Conservation (phyloP, 2,888 invertebrate species). For the Marronus borbonicus region DNA sequence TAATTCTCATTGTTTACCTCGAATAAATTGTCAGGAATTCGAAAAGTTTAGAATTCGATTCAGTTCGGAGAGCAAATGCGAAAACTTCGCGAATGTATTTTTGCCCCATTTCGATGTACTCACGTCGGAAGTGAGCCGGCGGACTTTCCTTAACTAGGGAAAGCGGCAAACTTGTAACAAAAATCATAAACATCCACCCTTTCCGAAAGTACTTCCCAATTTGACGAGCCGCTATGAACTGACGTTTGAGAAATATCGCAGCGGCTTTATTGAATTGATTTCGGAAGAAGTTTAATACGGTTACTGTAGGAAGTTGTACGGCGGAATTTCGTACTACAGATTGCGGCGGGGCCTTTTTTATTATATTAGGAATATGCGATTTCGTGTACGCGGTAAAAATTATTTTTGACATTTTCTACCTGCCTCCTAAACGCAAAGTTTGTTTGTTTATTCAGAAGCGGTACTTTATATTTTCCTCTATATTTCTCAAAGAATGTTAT, state of each 20-base stretch:
- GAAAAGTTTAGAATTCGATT: conserved; percentile 34
- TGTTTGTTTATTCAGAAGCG: too few relatives aligned
- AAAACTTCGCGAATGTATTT: conserved; percentile 24
- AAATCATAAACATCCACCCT: conserved; percentile 36
- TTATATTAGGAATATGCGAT: not conserved
- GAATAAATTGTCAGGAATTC: conserved; percentile 11
- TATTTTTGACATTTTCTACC: too few relatives aligned
- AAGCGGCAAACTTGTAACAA: not conserved
- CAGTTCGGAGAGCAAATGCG: conserved; percentile 16
- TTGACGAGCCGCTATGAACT: conserved; percentile 22
- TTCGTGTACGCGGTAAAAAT: too few relatives aligned
- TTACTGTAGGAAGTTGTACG: not conserved
- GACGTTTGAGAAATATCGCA: conserved; percentile 26
- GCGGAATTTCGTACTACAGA: not conserved
- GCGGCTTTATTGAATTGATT: conserved; percentile 22
- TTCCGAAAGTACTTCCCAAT: conserved; percentile 26
- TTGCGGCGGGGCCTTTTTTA: not conserved
- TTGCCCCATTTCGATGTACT: conserved; percentile 6
- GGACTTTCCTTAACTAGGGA: not conserved
- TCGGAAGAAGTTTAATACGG: conserved; percentile 26
- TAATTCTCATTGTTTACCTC: conserved; percentile 23
- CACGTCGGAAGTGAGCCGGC: not conserved
- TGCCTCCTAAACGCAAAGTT: too few relatives aligned
- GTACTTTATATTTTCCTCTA: too few relatives aligned
- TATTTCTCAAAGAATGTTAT: too few relatives aligned